Evolutionary conservation across 2,888 invertebrate genomes (phyloP).

Genomic region (Catocala sponsa): DNA sequence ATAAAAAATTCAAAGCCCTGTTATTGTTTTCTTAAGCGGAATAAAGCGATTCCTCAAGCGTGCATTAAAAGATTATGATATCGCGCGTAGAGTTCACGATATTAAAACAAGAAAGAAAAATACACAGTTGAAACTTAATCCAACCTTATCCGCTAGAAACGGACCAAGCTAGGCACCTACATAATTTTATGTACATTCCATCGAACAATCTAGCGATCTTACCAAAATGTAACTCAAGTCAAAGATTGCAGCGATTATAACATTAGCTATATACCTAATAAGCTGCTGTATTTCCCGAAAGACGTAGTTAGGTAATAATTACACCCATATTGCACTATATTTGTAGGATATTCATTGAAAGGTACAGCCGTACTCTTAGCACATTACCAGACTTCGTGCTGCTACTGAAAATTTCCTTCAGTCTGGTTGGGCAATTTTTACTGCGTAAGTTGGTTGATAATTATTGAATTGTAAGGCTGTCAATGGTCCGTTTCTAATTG

Average conservation of each 20-base stretch:
- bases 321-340: too few relatives aligned
- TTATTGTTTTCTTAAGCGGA: slow-evolving; percentile 23
- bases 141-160: slow-evolving; percentile 30
- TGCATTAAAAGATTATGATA: slow-evolving; percentile 41
- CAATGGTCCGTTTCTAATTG: too few relatives aligned
- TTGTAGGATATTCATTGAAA: too few relatives aligned
- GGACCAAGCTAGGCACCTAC: slow-evolving; percentile 21
- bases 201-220: slow-evolving; percentile 46
- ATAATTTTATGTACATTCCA: slow-evolving; percentile 52
- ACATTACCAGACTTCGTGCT: too few relatives aligned
- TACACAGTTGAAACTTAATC: slow-evolving; percentile 43
- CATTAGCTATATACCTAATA: too few relatives aligned
- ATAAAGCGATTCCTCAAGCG: slow-evolving; percentile 27
- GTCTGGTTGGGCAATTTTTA: too few relatives aligned
- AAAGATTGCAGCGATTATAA: slow-evolving; percentile 15
- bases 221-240: slow-evolving; percentile 4
- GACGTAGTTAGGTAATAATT: too few relatives aligned
- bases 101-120: slow-evolving; percentile 38
- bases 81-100: slow-evolving; percentile 25
- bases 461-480: too few relatives aligned
- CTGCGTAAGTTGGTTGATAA: too few relatives aligned
- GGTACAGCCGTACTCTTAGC: too few relatives aligned
- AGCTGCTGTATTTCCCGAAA: too few relatives aligned
- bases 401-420: too few relatives aligned
- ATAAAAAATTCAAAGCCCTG: slow-evolving; percentile 15